These are phyloP conservation scores for Atherinomorus stipes DNA, from an alignment of 2,113 vertebrate genomes.

Conservation along the genomic window DNA sequence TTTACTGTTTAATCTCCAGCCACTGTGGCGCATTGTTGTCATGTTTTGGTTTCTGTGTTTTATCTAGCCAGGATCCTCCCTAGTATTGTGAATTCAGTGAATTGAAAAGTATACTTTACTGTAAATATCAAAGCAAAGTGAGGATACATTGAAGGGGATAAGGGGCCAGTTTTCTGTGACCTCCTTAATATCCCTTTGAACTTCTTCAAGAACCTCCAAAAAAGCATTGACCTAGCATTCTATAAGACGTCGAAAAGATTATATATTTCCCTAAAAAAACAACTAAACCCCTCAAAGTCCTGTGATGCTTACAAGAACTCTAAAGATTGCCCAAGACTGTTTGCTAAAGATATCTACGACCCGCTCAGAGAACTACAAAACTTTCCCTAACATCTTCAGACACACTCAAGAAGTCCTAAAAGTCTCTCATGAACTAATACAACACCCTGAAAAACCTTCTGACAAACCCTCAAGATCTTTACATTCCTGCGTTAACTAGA, in stretches of 20 bases:
- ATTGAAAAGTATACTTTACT: background rate
- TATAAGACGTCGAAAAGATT: too few relatives aligned
- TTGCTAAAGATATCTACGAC: background rate
- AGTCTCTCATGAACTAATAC: background rate
- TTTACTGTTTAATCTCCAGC: slow-evolving; percentile 15
- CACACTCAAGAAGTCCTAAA: background rate
- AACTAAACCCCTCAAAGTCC: too few relatives aligned
- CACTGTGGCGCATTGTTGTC: background rate
- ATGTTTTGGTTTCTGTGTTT: background rate
- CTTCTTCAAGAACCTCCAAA: background rate
- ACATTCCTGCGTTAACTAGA: background rate
- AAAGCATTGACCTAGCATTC: background rate
- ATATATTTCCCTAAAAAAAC: too few relatives aligned
- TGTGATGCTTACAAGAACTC: too few relatives aligned
- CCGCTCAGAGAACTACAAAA: background rate
- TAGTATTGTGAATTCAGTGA: background rate
- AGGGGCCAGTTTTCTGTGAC: too few relatives aligned
- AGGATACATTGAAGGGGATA: too few relatives aligned
- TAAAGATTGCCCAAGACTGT: too few relatives aligned
- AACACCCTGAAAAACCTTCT: background rate
- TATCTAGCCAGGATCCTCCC: background rate
- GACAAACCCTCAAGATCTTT: background rate
- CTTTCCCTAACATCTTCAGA: background rate
- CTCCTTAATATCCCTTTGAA: background rate
- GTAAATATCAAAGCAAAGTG: too few relatives aligned